Evolutionary conservation across 2,113 vertebrate genomes (phyloP).

Genomic region (Oncorhynchus mykiss): DNA sequence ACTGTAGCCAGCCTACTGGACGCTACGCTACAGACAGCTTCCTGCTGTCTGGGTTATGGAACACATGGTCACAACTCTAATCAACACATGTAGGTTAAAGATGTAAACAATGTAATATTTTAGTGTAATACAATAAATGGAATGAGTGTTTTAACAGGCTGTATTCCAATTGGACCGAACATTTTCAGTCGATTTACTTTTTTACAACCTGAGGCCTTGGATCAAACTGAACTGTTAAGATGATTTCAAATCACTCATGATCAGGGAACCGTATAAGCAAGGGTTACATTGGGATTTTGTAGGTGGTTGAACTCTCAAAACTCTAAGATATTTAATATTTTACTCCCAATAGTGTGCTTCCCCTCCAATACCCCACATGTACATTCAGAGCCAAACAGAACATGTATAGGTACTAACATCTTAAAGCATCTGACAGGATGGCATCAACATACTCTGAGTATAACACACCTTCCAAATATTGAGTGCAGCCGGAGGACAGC

Average conservation of each 20-base stretch:
- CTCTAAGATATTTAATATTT: not conserved
- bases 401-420: not conserved
- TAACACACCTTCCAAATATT: too few relatives aligned
- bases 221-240: too few relatives aligned
- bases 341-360: not conserved
- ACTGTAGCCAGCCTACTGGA: too few relatives aligned
- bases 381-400: constrained; percentile 11
- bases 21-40: not conserved
- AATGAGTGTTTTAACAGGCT: too few relatives aligned
- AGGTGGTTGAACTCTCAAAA: too few relatives aligned
- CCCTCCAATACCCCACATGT: constrained; percentile 3
- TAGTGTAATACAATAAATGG: too few relatives aligned
- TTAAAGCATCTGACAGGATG: not conserved
- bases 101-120: constrained; percentile 11
- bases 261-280: not conserved
- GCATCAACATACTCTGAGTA: too few relatives aligned
- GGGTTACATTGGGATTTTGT: too few relatives aligned
- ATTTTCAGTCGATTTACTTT: not conserved
- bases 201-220: not conserved
- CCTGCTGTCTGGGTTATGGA: not conserved
- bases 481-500: too few relatives aligned
- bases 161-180: too few relatives aligned
- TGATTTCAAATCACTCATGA: too few relatives aligned
- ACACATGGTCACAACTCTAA: constrained; percentile 16
- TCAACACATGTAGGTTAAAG: too few relatives aligned